Percentiles rank a stretch among this genome's conserved stretches.
These are phyloP conservation scores for Neoseiulus cucumeris DNA, from an alignment of 1,140 invertebrate species.

Conservation along the genomic window DNA sequence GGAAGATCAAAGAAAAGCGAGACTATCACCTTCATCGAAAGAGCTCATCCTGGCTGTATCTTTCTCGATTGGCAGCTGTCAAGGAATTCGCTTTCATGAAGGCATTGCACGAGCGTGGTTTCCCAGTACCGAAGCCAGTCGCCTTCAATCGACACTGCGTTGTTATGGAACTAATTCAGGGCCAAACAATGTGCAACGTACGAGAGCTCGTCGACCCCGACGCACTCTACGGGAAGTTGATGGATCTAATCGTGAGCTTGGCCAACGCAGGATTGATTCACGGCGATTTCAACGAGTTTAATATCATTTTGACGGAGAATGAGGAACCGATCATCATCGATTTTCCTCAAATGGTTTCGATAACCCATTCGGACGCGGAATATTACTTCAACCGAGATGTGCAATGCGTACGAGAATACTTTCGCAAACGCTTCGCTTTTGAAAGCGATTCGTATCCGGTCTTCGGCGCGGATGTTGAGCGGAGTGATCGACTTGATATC, in stretches of 20 bases:
- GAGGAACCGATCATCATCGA: slow-evolving; percentile 77
- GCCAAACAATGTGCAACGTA: slow-evolving; percentile 51
- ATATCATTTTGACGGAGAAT: slow-evolving; percentile 64
- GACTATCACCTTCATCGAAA: slow-evolving; percentile 87
- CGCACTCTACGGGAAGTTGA: slow-evolving; percentile 73
- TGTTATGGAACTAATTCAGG: slow-evolving; percentile 72
- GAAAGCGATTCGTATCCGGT: slow-evolving; percentile 69
- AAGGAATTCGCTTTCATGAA: slow-evolving; percentile 98
- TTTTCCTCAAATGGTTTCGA: slow-evolving; percentile 98
- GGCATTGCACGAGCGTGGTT: slow-evolving; percentile 56
- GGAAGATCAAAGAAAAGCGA: slow-evolving; percentile 87
- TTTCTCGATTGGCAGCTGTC: slow-evolving; percentile 86
- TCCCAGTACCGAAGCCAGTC: slow-evolving; percentile 84
- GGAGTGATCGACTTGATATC: slow-evolving; percentile 60
- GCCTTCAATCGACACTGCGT: slow-evolving; percentile 92
- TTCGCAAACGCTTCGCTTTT: slow-evolving; percentile 69
- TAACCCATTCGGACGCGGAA: slow-evolving; percentile 72
- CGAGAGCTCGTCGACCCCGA: slow-evolving; percentile 53
- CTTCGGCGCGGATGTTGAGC: slow-evolving; percentile 49
- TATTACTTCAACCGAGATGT: slow-evolving; percentile 90
- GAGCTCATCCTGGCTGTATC: slow-evolving; percentile 80
- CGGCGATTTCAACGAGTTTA: slow-evolving; percentile 98
- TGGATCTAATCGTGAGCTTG: slow-evolving; percentile 75
- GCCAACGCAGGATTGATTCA: slow-evolving; percentile 86
- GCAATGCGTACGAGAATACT: slow-evolving; percentile 73